phyloP scores from a whole-genome alignment of 2,888 invertebrate genomes.

The Lepeophtheirus nordmannii region DNA sequence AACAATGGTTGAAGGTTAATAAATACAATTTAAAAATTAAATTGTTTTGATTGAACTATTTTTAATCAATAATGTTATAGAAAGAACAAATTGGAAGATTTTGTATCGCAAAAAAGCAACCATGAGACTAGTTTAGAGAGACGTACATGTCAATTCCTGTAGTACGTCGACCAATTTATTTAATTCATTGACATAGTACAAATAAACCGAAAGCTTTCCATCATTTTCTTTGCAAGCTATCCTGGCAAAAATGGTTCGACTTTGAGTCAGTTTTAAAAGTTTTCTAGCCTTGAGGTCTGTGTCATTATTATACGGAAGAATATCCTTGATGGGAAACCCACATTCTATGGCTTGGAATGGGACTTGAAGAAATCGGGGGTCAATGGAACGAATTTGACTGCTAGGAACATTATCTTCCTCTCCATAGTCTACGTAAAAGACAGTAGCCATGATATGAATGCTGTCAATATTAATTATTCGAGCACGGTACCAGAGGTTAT shows the following conservation, averaged over 20 bases:
- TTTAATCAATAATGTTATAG: not conserved
- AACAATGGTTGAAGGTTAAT: not conserved
- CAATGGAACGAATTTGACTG: not conserved
- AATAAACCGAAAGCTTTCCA: not conserved
- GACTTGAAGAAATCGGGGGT: not conserved
- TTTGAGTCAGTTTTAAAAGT: not conserved
- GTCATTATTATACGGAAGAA: not conserved
- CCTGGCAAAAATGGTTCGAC: not conserved
- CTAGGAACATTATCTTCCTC: not conserved
- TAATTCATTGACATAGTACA: not conserved
- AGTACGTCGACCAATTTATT: not conserved
- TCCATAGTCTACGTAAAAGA: not conserved
- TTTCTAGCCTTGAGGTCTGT: not conserved
- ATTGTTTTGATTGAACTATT: too few species aligned
- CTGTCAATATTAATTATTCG: not conserved
- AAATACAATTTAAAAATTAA: not conserved
- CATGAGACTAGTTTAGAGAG: too few species aligned
- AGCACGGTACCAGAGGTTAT: not conserved
- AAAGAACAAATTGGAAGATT: not conserved
- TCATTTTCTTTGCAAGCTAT: not conserved
- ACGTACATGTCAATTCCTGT: not conserved
- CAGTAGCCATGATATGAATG: not conserved
- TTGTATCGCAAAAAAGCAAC: not conserved
- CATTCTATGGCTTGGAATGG: not conserved
- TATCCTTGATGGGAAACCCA: not conserved